phyloP scores from a whole-genome alignment of 2,797 vertebrate genomes.

The Mallotus villosus region DNA sequence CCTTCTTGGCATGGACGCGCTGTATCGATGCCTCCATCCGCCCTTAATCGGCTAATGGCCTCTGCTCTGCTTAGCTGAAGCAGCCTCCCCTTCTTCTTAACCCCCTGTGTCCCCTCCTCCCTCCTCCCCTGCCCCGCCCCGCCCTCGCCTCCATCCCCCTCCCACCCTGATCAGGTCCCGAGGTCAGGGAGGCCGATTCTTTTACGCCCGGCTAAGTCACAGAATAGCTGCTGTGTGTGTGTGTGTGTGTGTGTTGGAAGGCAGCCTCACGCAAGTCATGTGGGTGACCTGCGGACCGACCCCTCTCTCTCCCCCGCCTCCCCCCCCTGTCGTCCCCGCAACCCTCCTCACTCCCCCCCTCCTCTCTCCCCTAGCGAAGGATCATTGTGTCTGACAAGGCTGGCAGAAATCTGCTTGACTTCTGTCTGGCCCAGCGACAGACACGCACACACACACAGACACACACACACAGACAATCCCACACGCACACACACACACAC shows the following conservation, averaged over 20 bases:
- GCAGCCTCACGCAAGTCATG: conserved; percentile 72
- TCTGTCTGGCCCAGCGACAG: conserved; percentile 6
- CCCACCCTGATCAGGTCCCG: conserved; percentile 56
- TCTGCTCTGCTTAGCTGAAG: conserved; percentile 68
- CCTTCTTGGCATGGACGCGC: conserved; percentile 70
- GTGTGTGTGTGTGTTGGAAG: conserved; percentile 58
- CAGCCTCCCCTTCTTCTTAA: conserved; percentile 56
- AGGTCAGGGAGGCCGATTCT: conserved; percentile 72
- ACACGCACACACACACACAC: too few species aligned
- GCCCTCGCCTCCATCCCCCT: conserved; percentile 48
- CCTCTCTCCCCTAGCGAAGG: conserved; percentile 32
- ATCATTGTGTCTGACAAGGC: conserved; percentile 47
- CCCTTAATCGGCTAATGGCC: conserved; percentile 82
- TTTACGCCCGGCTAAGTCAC: conserved; percentile 76
- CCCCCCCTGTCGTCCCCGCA: conserved; percentile 29
- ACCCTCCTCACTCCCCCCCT: conserved; percentile 18
- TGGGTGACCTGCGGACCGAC: conserved; percentile 68
- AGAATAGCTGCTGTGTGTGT: conserved; percentile 59
- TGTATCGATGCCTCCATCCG: conserved; percentile 76
- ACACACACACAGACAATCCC: neutral
- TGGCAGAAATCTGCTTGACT: conserved; percentile 42
- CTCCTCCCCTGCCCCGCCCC: conserved; percentile 52
- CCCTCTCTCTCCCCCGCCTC: conserved; percentile 52
- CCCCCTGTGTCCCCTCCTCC: conserved; percentile 57
- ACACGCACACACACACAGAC: neutral